Evolutionary conservation across 2,113 vertebrate species (phyloP).

Genomic region (Conger conger): DNA sequence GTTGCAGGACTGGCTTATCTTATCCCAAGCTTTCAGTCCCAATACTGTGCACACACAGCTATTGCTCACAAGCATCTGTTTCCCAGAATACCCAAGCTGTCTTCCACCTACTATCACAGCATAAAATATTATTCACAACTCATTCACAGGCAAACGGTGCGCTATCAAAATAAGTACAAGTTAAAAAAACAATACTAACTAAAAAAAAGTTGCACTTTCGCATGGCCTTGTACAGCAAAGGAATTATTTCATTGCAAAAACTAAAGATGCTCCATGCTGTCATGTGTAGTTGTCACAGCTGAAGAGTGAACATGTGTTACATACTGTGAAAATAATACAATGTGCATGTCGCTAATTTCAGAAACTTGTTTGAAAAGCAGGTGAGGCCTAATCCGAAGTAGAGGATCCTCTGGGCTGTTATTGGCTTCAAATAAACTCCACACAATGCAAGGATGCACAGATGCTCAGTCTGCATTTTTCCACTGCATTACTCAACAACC

Average conservation of each 20-base stretch:
- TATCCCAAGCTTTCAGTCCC: neutral
- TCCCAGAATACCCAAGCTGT: neutral
- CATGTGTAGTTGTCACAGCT: neutral
- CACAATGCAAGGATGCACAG: neutral
- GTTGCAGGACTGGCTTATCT: slow-evolving; percentile 1
- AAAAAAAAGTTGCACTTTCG: neutral
- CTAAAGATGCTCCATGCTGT: neutral
- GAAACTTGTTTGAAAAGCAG: neutral
- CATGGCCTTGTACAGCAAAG: neutral
- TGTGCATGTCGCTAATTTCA: no score
- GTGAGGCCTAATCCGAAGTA: neutral
- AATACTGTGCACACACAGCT: neutral
- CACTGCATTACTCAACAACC: neutral
- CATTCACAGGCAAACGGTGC: neutral
- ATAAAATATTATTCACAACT: neutral
- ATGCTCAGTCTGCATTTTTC: neutral
- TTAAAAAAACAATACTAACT: neutral
- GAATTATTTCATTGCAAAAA: neutral
- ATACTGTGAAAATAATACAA: neutral
- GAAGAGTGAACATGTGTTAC: neutral
- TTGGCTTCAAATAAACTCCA: neutral
- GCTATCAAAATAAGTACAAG: neutral
- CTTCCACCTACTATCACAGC: neutral
- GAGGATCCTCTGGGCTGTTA: neutral
- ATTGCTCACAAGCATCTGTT: neutral